A percentile compares a stretch with the other conserved stretches of the same genome.
Evolutionary conservation across 2,888 invertebrate species (phyloP).

Genomic region (Lasioglossum villosulum): DNA sequence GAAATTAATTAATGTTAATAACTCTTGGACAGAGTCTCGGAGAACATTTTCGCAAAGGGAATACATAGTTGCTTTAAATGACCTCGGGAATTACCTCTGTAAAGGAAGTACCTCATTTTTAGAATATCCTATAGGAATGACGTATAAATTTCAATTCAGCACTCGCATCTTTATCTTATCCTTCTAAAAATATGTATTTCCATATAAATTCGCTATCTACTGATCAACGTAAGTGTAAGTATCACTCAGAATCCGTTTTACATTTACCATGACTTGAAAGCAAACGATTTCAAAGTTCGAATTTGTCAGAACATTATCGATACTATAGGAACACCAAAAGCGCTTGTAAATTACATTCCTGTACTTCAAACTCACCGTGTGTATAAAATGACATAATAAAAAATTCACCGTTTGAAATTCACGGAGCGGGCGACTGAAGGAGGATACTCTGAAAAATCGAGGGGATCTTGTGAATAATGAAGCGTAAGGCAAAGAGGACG

Average conservation of each 20-base stretch:
- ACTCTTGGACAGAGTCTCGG: too few relatives aligned
- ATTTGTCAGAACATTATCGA: background rate
- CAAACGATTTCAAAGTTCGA: background rate
- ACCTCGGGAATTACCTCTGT: too few relatives aligned
- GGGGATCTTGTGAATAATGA: background rate
- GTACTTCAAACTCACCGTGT: conserved; percentile 1
- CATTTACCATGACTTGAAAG: background rate
- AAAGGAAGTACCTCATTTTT: background rate
- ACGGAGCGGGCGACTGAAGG: background rate
- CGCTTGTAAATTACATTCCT: background rate
- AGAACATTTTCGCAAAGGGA: too few relatives aligned
- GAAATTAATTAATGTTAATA: too few relatives aligned
- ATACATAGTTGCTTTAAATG: too few relatives aligned
- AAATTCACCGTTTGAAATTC: background rate
- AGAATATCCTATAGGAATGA: background rate
- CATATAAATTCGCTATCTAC: background rate
- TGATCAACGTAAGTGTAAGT: background rate
- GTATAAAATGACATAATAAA: background rate
- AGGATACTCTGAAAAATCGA: background rate
- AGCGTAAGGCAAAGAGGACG: background rate
- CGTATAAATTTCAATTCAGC: too few relatives aligned
- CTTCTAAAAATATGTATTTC: background rate
- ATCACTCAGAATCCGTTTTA: background rate
- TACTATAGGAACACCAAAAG: background rate
- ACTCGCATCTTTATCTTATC: too few relatives aligned